Conservation (phyloP, 2,888 invertebrate genomes). For the Platycnemis pennipes region DNA sequence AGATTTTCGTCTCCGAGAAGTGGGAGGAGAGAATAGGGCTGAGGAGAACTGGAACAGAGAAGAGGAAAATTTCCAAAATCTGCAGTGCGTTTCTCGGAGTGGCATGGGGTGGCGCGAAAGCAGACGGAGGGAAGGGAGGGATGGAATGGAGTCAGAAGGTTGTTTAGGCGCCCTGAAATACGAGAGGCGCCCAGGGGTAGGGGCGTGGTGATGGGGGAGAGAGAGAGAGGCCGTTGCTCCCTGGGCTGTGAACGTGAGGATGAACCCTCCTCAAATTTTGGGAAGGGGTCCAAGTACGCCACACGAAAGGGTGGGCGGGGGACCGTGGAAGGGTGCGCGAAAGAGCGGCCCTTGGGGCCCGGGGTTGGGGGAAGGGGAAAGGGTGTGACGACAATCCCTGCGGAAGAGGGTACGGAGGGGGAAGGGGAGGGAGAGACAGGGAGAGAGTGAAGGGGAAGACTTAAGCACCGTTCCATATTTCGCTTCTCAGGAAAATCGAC, state of each 20-base stretch:
- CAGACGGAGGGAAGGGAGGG: background rate
- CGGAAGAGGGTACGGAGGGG: background rate
- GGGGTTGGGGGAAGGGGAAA: background rate
- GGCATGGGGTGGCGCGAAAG: background rate
- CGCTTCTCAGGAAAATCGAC: background rate
- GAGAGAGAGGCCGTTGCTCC: conserved; percentile 16
- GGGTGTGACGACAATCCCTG: background rate
- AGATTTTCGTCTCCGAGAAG: background rate
- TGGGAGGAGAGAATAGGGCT: background rate
- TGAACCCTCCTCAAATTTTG: conserved; percentile 41
- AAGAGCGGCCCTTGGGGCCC: background rate
- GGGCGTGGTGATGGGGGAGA: background rate
- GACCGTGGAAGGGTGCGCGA: background rate
- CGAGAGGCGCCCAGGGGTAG: background rate
- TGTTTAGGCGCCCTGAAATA: background rate
- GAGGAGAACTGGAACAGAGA: background rate
- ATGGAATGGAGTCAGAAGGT: background rate
- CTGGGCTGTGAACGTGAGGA: background rate
- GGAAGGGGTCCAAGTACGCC: conserved; percentile 61
- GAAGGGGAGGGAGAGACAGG: too few relatives aligned
- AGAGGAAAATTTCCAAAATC: background rate
- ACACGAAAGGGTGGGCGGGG: background rate
- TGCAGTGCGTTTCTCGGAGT: background rate
- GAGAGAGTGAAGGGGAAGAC: too few relatives aligned
- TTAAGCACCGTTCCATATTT: too few relatives aligned